phyloP scores from a whole-genome alignment of 2,113 vertebrate genomes.

The Todiramphus chloris region DNA sequence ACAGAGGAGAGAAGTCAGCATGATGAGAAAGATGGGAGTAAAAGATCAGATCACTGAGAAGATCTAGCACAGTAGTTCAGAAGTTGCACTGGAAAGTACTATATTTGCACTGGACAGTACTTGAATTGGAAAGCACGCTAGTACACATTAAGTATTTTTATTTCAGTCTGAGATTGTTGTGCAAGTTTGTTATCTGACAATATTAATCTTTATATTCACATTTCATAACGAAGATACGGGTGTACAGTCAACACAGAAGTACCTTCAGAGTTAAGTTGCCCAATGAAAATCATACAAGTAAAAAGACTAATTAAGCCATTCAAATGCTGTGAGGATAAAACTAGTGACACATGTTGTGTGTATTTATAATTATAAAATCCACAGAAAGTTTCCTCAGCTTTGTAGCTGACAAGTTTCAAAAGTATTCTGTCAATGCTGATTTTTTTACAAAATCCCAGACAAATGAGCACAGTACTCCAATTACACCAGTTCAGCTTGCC shows the following conservation, averaged over 20 bases:
- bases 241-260: neutral
- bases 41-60: constrained; percentile 76
- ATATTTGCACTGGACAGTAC: neutral
- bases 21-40: constrained; percentile 72
- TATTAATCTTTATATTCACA: neutral
- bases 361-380: neutral
- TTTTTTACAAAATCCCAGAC: neutral
- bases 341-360: neutral
- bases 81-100: constrained; percentile 74
- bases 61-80: constrained; percentile 72
- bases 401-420: neutral
- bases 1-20: constrained; percentile 96
- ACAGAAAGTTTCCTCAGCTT: neutral
- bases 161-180: neutral
- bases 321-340: neutral
- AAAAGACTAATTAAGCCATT: neutral
- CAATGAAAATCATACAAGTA: neutral
- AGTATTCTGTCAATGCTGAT: fast-evolving
- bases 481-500: constrained; percentile 50
- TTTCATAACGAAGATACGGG: neutral
- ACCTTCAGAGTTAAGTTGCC: neutral
- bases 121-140: neutral
- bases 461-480: neutral
- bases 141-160: neutral
- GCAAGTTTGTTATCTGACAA: neutral